Percentiles rank a stretch among this genome's conserved stretches.
Conservation (phyloP, 92 coral and sea anemone genomes). For the Bergia puertoricense region DNA sequence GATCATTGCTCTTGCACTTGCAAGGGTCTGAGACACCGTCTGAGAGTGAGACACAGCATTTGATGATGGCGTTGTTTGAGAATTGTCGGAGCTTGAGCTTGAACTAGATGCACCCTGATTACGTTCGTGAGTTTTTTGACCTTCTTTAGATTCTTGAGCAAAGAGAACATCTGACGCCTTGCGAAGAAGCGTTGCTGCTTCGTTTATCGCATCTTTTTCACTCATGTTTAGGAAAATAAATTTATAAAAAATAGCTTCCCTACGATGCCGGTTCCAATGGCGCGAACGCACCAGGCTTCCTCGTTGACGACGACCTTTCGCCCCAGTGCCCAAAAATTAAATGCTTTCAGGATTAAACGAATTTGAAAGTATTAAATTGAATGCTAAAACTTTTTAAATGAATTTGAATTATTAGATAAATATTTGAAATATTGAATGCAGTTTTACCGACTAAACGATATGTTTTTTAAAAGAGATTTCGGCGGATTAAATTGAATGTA, state of each 20-base stretch:
- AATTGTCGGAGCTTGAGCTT: slow-evolving; percentile 29
- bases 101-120: slow-evolving; percentile 26
- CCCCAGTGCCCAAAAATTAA: slow-evolving; percentile 41
- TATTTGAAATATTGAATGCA: slow-evolving; percentile 2
- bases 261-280: neutral
- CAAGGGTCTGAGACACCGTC: slow-evolving; percentile 39
- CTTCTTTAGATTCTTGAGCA: slow-evolving; percentile 30
- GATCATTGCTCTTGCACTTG: slow-evolving; percentile 35
- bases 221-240: slow-evolving; percentile 19
- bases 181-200: slow-evolving; percentile 35
- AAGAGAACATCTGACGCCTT: slow-evolving; percentile 41
- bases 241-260: neutral
- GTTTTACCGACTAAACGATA: neutral
- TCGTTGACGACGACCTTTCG: neutral
- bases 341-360: neutral
- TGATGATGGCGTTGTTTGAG: slow-evolving; percentile 27
- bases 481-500: neutral
- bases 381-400: neutral
- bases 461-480: neutral
- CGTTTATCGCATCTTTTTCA: slow-evolving; percentile 21
- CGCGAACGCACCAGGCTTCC: slow-evolving; percentile 30
- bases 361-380: neutral
- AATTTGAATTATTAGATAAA: neutral
- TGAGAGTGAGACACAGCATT: neutral
- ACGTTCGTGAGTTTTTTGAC: slow-evolving; percentile 24